Percentiles rank a stretch among this genome's conserved stretches.
Conservation (phyloP, 2,797 vertebrate species). For the Craterocephalus amniculus region DNA sequence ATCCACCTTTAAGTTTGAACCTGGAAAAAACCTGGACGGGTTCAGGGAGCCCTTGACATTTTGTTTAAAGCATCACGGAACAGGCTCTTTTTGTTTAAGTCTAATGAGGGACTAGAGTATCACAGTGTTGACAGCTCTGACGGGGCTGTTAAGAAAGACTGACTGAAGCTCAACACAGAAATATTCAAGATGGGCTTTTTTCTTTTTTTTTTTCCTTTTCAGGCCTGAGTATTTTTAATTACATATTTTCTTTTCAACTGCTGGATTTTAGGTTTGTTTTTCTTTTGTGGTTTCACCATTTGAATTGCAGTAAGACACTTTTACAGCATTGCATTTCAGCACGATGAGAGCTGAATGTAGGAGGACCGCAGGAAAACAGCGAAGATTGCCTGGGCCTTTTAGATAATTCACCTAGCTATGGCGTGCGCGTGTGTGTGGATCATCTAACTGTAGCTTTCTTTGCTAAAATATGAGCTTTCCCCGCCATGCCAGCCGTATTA, state of each 20-base stretch:
- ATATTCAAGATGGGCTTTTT: constrained; percentile 64
- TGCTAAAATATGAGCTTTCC: constrained; percentile 73
- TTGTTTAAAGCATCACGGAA: constrained; percentile 79
- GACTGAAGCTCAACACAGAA: constrained; percentile 68
- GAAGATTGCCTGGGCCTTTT: constrained; percentile 61
- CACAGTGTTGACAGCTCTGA: constrained; percentile 44
- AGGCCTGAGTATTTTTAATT: constrained; percentile 82
- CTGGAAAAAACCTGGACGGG: constrained; percentile 85
- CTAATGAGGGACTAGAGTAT: constrained; percentile 62
- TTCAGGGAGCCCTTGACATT: constrained; percentile 66
- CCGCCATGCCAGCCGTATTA: constrained; percentile 59
- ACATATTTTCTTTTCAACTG: constrained; percentile 79
- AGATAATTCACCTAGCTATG: constrained; percentile 80
- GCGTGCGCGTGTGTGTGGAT: constrained; percentile 66
- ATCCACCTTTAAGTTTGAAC: constrained; percentile 77
- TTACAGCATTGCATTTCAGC: constrained; percentile 67
- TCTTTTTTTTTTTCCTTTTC: constrained; percentile 45
- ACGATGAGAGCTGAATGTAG: constrained; percentile 63
- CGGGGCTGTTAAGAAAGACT: constrained; percentile 58
- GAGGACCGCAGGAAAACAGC: constrained; percentile 34
- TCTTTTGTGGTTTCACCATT: constrained; percentile 64
- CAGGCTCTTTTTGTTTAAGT: constrained; percentile 60
- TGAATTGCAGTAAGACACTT: constrained; percentile 67
- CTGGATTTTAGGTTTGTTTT: constrained; percentile 66
- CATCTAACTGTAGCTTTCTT: constrained; percentile 76